Base-by-base conservation (phyloP, 2,113 vertebrate species). In the Caloenas nicobarica region DNA sequence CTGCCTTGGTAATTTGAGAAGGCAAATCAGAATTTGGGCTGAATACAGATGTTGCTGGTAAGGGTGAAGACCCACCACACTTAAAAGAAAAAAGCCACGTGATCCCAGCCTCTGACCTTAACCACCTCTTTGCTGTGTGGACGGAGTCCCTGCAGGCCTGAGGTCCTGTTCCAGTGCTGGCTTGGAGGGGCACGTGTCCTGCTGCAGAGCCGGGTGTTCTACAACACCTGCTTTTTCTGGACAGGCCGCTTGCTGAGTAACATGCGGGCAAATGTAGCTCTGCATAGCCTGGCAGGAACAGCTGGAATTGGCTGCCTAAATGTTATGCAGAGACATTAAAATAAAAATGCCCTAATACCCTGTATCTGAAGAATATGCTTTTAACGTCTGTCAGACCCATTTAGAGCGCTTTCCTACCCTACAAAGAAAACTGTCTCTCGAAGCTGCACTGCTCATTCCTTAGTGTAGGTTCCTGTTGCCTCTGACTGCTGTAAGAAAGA, bases 401-500 rank as follows among this genome's bases (percentile, higher is more conserved):
- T 70, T 65, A 93, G 72, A 50, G 70, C 12, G 48, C 56, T 92
- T 89, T 84, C 76, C 95, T 88, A 26, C 78, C 42, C 81, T 81
- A 16, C 71, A 88, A n/a, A 74, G 86, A 58, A 96, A 95, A 94
- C 62, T 95, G 56, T 94, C 72, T 71, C 56, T 83, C n/a, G 4
- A 72, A 93, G 89, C 80, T 92, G 89, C 72, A 79, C 96, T 88
- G 91, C 93, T 96, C 36, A 2, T 92, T 87, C 83, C 91, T 86
- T 96, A 97, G 97, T 9, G 6, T 96, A 97, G 96, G 94, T 97
- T 97, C 97, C 96, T 94, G 84, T 95, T 97, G 81, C 97, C 93
- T 62, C 72, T 98, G 98, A 98, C 98, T 97, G 98, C 98, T 98
- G 98, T 98, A 98, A 98, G 98, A 94, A 97, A 98, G 98, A 98